Percentiles rank a stretch among this genome's conserved stretches.
Conservation (phyloP, 2,888 invertebrate genomes). For the Pantelozetes paolii region DNA sequence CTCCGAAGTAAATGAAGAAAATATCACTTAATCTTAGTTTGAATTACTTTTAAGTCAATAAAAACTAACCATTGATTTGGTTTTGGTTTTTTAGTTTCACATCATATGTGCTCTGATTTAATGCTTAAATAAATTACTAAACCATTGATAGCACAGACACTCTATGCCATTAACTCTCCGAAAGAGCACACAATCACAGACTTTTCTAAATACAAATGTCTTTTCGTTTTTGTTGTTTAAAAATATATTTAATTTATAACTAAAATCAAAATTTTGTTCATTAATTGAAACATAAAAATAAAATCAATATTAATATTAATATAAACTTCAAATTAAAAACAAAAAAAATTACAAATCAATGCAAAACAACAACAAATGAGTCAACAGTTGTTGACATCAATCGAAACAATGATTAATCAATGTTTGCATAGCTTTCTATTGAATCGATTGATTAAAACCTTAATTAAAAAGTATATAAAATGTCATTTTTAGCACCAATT, state of each 20-base stretch:
- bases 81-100: not conserved
- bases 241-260: not conserved
- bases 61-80: not conserved
- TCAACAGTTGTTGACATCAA: not conserved
- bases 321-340: not conserved
- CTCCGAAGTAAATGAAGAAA: not conserved
- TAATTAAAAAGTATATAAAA: not conserved
- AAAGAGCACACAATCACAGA: not conserved
- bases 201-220: not conserved
- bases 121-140: too few relatives aligned
- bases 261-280: slow-evolving; percentile 9
- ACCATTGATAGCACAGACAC: too few relatives aligned
- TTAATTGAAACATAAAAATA: not conserved
- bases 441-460: not conserved
- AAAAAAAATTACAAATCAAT: not conserved
- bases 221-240: not conserved
- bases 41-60: not conserved
- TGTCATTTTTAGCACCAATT: slow-evolving; percentile 12
- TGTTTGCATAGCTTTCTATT: slow-evolving; percentile 12
- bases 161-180: not conserved
- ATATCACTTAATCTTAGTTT: not conserved
- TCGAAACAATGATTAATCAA: slow-evolving; percentile 3
- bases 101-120: slow-evolving; percentile 11
- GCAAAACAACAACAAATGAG: not conserved
- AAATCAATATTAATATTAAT: not conserved